Evolutionary conservation across 2,113 vertebrate species (phyloP).

Genomic region (Microtus pennsylvanicus): DNA sequence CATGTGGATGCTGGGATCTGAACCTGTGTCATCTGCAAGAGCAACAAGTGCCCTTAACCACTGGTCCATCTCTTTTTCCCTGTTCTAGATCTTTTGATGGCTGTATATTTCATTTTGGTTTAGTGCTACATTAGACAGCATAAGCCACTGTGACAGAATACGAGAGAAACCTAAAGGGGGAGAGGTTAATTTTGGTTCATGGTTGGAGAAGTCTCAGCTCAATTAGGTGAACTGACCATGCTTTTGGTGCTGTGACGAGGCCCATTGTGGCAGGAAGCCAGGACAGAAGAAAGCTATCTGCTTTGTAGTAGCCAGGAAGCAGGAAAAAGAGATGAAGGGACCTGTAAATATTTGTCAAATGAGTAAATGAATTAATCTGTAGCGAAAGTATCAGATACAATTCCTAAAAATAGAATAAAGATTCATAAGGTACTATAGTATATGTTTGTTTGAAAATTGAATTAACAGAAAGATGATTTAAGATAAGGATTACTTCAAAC

Average conservation of each 20-base stretch:
- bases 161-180: neutral
- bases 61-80: neutral
- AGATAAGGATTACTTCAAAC: conserved; percentile 20
- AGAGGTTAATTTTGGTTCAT: neutral
- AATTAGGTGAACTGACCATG: neutral
- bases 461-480: conserved; percentile 5
- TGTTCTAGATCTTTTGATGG: neutral
- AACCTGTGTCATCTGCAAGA: neutral
- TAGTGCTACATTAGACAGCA: neutral
- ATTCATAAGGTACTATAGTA: neutral
- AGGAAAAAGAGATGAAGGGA: neutral
- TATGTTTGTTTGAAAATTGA: conserved; percentile 29
- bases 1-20: neutral
- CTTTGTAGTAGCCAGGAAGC: neutral
- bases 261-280: neutral
- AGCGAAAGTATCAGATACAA: conserved; percentile 23
- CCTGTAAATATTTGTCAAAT: conserved; percentile 5
- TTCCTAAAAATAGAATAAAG: conserved; percentile 25
- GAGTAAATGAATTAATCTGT: conserved; percentile 37
- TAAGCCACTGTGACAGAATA: neutral
- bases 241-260: neutral
- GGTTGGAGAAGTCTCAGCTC: neutral
- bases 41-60: neutral
- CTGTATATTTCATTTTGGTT: neutral
- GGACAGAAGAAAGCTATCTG: neutral